A percentile compares a stretch with the other conserved stretches of the same genome.
phyloP scores from a whole-genome alignment of 2,113 vertebrate species.

The Amblyornis subalaris region DNA sequence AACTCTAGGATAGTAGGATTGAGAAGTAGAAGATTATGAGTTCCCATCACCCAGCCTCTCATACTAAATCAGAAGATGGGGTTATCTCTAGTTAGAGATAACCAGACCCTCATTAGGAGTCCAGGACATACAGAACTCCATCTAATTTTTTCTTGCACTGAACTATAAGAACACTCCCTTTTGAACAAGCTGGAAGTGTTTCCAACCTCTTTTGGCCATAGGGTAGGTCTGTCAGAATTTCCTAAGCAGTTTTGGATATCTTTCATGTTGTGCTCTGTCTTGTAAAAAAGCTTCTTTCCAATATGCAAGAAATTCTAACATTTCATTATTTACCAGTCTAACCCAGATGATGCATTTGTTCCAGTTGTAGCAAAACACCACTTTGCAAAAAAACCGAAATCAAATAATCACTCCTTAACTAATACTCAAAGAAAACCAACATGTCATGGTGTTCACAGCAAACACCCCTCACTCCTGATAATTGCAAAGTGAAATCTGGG shows the following conservation, averaged over 20 bases:
- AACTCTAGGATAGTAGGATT: slow-evolving; percentile 28
- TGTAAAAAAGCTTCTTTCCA: not conserved
- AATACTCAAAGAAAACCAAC: not conserved
- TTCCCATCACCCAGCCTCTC: not conserved
- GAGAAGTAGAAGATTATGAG: not conserved
- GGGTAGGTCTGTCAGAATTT: not conserved
- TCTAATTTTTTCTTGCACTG: not conserved
- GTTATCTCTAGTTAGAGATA: slow-evolving; percentile 14
- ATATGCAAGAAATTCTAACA: not conserved
- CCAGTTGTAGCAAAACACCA: not conserved
- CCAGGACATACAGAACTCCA: not conserved
- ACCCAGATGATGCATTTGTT: not conserved
- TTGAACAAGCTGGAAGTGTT: not conserved
- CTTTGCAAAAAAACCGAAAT: not conserved
- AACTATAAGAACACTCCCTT: not conserved
- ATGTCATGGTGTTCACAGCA: rapidly evolving
- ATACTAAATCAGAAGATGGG: not conserved
- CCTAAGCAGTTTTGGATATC: not conserved
- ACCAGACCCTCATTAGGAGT: slow-evolving; percentile 18
- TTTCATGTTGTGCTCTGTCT: not conserved
- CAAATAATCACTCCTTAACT: not conserved
- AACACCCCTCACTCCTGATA: not conserved
- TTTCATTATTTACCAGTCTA: not conserved
- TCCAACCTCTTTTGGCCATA: not conserved
- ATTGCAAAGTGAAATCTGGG: not conserved